These are phyloP conservation scores for Dasysyrphus albostriatus DNA, from an alignment of 2,888 invertebrate genomes.

Conservation along the genomic window DNA sequence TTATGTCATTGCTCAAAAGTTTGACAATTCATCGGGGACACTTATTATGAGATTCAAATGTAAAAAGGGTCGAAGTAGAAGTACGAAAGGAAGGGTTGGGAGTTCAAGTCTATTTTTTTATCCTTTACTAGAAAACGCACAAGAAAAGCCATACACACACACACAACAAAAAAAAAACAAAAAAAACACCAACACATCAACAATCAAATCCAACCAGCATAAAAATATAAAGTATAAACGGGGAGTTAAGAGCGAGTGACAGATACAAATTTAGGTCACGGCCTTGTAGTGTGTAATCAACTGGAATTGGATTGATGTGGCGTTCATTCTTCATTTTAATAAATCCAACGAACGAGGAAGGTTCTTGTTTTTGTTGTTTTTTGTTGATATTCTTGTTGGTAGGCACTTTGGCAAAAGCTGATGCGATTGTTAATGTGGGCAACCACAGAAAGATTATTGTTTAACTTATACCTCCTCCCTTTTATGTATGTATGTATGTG, in stretches of 20 bases:
- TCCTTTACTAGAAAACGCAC: background rate
- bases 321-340: conserved; percentile 61
- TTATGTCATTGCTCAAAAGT: conserved; percentile 60
- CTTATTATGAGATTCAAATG: conserved; percentile 46
- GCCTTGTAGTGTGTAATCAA: conserved; percentile 63
- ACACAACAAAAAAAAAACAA: background rate
- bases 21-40: conserved; percentile 66
- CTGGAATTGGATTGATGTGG: conserved; percentile 70
- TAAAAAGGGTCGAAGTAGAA: conserved; percentile 22
- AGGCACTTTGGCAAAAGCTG: conserved; percentile 31
- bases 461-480: background rate
- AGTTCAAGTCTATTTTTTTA: conserved; percentile 22
- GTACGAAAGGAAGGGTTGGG: background rate
- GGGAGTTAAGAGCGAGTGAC: conserved; percentile 41
- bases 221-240: conserved; percentile 27
- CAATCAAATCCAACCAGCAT: background rate
- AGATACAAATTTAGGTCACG: conserved; percentile 70
- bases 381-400: background rate
- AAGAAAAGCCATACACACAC: background rate
- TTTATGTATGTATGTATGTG: background rate
- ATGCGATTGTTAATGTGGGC: conserved; percentile 41
- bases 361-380: background rate
- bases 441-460: conserved; percentile 39
- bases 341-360: conserved; percentile 21
- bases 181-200: background rate